Conservation (phyloP, 2,888 invertebrate species). For the Coremacera marginata region DNA sequence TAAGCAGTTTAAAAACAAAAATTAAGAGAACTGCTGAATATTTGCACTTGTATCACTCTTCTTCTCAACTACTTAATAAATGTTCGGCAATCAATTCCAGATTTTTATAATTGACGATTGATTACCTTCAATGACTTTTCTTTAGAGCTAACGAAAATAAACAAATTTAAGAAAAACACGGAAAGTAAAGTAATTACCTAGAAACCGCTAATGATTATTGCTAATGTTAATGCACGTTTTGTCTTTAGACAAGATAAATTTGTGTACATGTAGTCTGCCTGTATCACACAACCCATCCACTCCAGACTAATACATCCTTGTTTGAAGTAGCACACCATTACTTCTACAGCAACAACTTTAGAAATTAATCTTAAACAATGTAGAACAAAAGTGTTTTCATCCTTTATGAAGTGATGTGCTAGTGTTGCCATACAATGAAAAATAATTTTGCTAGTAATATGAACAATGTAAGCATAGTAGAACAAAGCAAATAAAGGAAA, state of each 20-base stretch:
- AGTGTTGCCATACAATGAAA: slow-evolving; percentile 11
- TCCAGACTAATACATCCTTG: neutral
- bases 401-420: slow-evolving; percentile 1
- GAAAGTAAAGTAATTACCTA: neutral
- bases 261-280: neutral
- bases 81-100: no score
- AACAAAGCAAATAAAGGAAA: neutral
- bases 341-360: neutral
- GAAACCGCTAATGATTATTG: no score
- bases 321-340: neutral
- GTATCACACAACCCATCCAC: neutral
- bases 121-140: no score
- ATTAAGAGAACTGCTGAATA: no score
- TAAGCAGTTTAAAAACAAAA: no score
- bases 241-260: neutral
- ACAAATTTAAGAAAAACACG: neutral
- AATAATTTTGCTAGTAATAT: slow-evolving; percentile 1
- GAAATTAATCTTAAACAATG: slow-evolving; percentile 21
- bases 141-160: no score
- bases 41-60: no score
- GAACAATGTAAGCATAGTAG: neutral
- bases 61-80: no score
- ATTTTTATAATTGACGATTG: no score
- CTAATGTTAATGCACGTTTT: neutral
- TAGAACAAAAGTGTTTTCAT: slow-evolving; percentile 6